Percentiles rank a stretch among this genome's conserved stretches.
Conservation (phyloP, 2,113 vertebrate species). For the Plotosus lineatus region DNA sequence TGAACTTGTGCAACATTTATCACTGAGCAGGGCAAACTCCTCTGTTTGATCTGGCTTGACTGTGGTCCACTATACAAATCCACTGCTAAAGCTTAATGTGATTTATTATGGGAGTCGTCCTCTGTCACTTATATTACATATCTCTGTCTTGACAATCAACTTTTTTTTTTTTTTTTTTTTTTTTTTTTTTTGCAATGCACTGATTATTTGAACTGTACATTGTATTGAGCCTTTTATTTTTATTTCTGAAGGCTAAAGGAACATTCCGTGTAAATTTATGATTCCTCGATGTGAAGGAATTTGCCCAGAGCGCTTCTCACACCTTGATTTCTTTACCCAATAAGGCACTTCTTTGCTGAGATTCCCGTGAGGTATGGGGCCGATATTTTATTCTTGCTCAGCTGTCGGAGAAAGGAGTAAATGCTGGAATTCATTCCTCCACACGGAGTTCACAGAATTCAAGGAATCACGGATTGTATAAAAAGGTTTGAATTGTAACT, state of each 20-base stretch:
- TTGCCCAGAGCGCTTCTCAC: not conserved
- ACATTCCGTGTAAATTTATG: constrained; percentile 18
- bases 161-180: constrained; percentile 47
- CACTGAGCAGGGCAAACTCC: not conserved
- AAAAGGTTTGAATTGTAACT: constrained; percentile 6
- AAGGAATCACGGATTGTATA: not conserved
- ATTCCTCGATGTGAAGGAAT: not conserved
- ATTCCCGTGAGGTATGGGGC: not conserved
- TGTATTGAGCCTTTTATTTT: constrained; percentile 36
- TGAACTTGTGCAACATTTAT: constrained; percentile 8
- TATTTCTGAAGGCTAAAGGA: not conserved
- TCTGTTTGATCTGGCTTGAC: not conserved
- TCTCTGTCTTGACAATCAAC: constrained; percentile 72
- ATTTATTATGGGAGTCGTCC: constrained; percentile 13
- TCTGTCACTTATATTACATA: constrained; percentile 36
- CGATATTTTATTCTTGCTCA: not conserved
- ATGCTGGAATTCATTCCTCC: constrained; percentile 15
- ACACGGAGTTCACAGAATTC: not conserved
- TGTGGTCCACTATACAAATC: not conserved
- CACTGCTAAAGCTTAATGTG: constrained; percentile 21
- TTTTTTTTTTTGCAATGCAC: constrained; percentile 43
- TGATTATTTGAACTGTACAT: constrained; percentile 63
- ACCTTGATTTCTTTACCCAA: not conserved
- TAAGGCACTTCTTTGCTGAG: not conserved
- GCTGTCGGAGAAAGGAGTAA: not conserved